Percentiles rank a stretch among this genome's conserved stretches.
Evolutionary conservation across 2,113 vertebrate species (phyloP).

Genomic region (Oryzias woworae): DNA sequence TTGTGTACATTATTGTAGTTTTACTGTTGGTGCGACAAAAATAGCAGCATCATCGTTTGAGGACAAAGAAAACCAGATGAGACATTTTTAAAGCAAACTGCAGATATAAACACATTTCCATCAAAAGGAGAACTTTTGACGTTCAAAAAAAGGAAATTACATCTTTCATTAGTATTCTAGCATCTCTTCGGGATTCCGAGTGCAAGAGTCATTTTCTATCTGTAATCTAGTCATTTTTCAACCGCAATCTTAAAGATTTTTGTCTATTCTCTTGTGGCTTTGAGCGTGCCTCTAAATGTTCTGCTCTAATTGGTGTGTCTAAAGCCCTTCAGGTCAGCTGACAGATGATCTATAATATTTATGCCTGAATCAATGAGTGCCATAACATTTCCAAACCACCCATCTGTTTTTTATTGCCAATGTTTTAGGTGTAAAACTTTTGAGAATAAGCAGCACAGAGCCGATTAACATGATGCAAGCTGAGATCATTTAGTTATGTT

Average conservation of each 20-base stretch:
- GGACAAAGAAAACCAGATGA: conserved; percentile 5
- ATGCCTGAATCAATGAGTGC: conserved; percentile 5
- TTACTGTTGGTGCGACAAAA: conserved; percentile 20
- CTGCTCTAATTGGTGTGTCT: neutral
- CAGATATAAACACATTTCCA: conserved; percentile 5
- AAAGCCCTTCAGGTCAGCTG: neutral
- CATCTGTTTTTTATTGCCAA: neutral
- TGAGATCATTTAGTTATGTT: too few species aligned
- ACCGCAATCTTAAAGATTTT: neutral
- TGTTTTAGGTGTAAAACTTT: neutral
- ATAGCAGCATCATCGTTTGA: neutral
- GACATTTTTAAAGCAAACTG: conserved; percentile 1
- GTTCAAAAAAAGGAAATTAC: neutral
- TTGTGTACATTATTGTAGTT: conserved; percentile 12
- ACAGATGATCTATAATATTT: conserved; percentile 1
- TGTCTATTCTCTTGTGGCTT: neutral
- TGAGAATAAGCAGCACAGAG: too few species aligned
- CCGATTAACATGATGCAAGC: too few species aligned
- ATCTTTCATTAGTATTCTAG: too few species aligned
- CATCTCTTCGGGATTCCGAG: too few species aligned
- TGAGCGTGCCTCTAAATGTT: neutral
- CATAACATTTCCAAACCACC: conserved; percentile 10
- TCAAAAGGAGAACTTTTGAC: conserved; percentile 3
- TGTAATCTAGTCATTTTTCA: too few species aligned
- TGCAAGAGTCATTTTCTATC: too few species aligned